Evolutionary conservation across 2,113 vertebrate species (phyloP), one percentile per base, ranked within the genome.

Genomic region (Perccottus glenii): DNA sequence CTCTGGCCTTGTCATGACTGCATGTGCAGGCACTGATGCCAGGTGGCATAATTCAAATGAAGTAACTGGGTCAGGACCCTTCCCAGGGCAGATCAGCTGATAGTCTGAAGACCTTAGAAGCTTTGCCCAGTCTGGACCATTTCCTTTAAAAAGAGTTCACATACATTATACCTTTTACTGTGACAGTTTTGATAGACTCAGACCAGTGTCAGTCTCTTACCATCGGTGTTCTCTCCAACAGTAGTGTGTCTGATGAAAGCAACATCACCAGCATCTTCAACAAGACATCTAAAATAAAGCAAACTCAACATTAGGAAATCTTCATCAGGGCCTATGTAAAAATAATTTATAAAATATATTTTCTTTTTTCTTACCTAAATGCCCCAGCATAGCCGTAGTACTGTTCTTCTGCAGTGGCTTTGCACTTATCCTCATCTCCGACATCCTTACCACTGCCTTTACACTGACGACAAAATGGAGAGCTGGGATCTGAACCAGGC

Each of bases 171-270:
- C 14, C 42, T 40, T 27, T 81, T 38, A 36, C n/a, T 4, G 9
- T 47, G 0, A 4, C 5, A 38, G 16, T 19, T 58, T 43, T 49
- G 38, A 35, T 60, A 7, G 51, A 14, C 11, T 33, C 6, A 43
- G 7, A 10, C 12, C 16, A 14, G 27, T 4, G n/a, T 53, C 0
- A 5, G 11, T 32, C 5, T 70, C 78, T 85, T 65, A 97, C 96
- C 94, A 0, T 92, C 48, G 0, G 87, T 94, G 80, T 95, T 95
- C 72, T 96, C 94, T 11, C 57, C 9, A 8, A 96, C 91, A 0
- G 72, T 95, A 45, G 89, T 87, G 78, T 98, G 95, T 80, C 96
- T 97, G 53, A 96, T 79, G 63, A 98, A 98, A 64, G 95, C 95
- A 73, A 98, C 95, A 0, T 98, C 93, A 5, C 94, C 96, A 4